These are phyloP conservation scores for Ophioderma brevispina DNA, from an alignment of 35 echinoderm and acorn worm species.

Conservation along the genomic window DNA sequence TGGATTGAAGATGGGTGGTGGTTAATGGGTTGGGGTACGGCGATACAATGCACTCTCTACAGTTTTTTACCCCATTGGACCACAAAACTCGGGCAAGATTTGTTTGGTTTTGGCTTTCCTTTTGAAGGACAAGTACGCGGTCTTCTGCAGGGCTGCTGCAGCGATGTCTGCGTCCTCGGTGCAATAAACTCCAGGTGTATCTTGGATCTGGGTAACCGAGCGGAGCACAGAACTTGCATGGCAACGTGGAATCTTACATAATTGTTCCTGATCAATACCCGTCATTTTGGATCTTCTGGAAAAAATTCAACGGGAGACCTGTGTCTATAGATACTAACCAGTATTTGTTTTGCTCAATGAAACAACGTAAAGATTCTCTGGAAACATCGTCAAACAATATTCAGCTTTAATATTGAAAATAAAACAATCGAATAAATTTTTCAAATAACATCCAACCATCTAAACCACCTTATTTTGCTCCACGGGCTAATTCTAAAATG, in stretches of 20 bases:
- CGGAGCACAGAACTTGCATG: not conserved
- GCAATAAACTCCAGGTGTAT: not conserved
- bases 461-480: too few relatives aligned
- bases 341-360: too few relatives aligned
- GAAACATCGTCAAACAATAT: too few relatives aligned
- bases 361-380: too few relatives aligned
- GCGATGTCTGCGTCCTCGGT: not conserved
- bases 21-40: too few relatives aligned
- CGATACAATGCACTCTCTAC: conserved; percentile 1
- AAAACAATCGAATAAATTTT: too few relatives aligned
- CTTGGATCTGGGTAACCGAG: not conserved
- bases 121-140: not conserved
- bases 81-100: not conserved
- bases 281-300: not conserved
- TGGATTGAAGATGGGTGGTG: not conserved
- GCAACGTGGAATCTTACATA: conserved; percentile 1
- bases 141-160: not conserved
- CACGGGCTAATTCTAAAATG: too few relatives aligned
- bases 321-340: too few relatives aligned
- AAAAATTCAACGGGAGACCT: not conserved
- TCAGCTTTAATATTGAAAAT: too few relatives aligned
- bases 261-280: conserved; percentile 5
- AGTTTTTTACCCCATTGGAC: conserved; percentile 8
- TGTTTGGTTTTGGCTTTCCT: conserved; percentile 14
- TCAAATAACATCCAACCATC: too few relatives aligned